These are phyloP conservation scores for Zonotrichia leucophrys DNA, from an alignment of 2,113 vertebrate species.

Conservation along the genomic window DNA sequence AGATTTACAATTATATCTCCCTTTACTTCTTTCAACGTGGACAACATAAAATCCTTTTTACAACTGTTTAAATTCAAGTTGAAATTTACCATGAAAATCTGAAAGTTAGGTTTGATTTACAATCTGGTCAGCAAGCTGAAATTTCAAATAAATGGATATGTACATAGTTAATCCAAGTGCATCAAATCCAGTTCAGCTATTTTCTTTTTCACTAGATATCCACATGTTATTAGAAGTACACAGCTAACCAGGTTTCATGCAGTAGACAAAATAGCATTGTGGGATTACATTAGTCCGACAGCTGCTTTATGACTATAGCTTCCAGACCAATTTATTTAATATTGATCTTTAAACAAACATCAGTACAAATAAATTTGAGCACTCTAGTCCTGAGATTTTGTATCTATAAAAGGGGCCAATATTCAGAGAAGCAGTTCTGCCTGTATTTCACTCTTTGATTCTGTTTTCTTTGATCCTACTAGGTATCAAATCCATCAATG, in stretches of 20 bases:
- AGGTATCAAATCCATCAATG: slow-evolving; percentile 84
- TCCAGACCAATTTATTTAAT: slow-evolving; percentile 91
- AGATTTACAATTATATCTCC: slow-evolving; percentile 26
- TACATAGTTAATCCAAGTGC: slow-evolving; percentile 60
- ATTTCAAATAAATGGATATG: not conserved
- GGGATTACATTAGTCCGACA: slow-evolving; percentile 87
- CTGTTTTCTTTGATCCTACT: slow-evolving; percentile 81
- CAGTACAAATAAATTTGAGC: slow-evolving; percentile 88
- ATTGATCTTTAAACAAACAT: slow-evolving; percentile 91
- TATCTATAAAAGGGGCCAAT: slow-evolving; percentile 79
- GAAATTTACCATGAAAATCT: not conserved
- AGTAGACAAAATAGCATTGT: slow-evolving; percentile 87
- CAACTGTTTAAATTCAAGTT: not conserved
- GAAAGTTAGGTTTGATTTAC: not conserved
- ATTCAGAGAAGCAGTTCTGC: slow-evolving; percentile 77
- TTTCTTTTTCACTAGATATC: slow-evolving; percentile 75
- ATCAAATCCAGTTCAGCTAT: slow-evolving; percentile 79
- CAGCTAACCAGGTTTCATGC: slow-evolving; percentile 85
- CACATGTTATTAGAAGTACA: slow-evolving; percentile 79
- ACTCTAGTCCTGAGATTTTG: slow-evolving; percentile 79
- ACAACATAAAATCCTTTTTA: not conserved
- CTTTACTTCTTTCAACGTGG: not conserved
- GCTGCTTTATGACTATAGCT: slow-evolving; percentile 88
- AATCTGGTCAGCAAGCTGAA: not conserved
- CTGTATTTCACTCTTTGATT: slow-evolving; percentile 82